Percentiles rank a stretch among this genome's conserved stretches.
Conservation (phyloP, 2,113 vertebrate genomes). For the Rhea americana region DNA sequence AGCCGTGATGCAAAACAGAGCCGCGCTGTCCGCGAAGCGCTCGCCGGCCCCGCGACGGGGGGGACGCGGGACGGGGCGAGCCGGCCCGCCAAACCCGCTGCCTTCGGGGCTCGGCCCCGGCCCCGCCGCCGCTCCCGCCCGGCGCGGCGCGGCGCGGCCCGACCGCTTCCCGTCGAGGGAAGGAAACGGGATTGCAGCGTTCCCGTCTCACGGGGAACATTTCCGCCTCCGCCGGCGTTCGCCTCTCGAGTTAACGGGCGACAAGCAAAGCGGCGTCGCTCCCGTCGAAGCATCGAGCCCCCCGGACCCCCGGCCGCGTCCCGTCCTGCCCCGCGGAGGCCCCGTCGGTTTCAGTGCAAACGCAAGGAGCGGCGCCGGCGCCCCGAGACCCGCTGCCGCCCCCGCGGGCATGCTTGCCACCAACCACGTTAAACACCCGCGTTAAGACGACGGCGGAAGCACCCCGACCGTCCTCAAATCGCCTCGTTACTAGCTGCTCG, state of each 20-base stretch:
- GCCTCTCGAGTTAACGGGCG: conserved; percentile 65
- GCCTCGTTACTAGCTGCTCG: neutral
- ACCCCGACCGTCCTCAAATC: neutral
- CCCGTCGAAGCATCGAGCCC: too few species aligned
- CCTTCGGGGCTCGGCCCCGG: too few species aligned
- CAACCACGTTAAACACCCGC: neutral
- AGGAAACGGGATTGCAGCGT: conserved; percentile 65
- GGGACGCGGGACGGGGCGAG: neutral
- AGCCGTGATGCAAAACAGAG: conserved; percentile 71
- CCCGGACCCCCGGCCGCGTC: too few species aligned
- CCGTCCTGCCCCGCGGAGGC: too few species aligned
- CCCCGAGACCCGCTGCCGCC: neutral
- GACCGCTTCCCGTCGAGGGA: neutral
- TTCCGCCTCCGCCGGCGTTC: conserved; percentile 58
- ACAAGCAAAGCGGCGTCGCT: conserved; percentile 35
- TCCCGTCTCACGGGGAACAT: conserved; percentile 55
- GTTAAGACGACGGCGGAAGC: neutral
- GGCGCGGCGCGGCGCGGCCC: too few species aligned
- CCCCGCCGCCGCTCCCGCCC: too few species aligned
- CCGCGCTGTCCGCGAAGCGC: conserved; percentile 46
- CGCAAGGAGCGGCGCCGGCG: neutral
- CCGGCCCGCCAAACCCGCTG: too few species aligned
- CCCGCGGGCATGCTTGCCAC: neutral
- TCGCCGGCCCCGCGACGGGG: accelerated
- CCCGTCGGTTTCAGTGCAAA: too few species aligned